Conservation (phyloP, 2,797 vertebrate species). For the Pantherophis alleghaniensis region DNA sequence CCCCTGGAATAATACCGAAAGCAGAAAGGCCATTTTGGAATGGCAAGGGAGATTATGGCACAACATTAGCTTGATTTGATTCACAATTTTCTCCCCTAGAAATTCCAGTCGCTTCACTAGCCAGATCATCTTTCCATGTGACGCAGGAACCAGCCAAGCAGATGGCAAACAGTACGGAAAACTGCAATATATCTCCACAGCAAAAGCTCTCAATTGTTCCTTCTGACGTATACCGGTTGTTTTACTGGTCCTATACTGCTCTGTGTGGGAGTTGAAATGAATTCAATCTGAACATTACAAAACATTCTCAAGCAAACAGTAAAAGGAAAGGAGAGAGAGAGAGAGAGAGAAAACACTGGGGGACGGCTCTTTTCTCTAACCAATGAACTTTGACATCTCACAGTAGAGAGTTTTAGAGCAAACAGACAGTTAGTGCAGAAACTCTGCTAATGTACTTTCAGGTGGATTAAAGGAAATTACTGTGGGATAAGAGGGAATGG, state of each 20-base stretch:
- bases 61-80: not conserved
- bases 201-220: not conserved
- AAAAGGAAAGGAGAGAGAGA: not conserved
- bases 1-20: not conserved
- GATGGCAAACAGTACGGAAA: not conserved
- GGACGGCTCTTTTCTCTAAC: not conserved
- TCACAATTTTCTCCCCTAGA: not conserved
- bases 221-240: not conserved
- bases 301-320: not conserved
- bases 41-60: not conserved
- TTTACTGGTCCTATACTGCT: not conserved
- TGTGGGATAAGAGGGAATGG: not conserved
- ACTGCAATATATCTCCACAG: not conserved
- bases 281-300: not conserved
- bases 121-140: not conserved
- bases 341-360: too few relatives aligned
- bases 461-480: not conserved
- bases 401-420: not conserved
- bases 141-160: not conserved
- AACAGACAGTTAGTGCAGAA: too few relatives aligned
- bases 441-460: not conserved
- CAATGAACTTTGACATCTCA: not conserved
- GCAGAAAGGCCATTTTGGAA: not conserved
- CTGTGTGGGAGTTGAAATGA: constrained; percentile 8
- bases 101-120: not conserved